Evolutionary conservation across 2,797 vertebrate genomes (phyloP).

Genomic region (Danio choprae): DNA sequence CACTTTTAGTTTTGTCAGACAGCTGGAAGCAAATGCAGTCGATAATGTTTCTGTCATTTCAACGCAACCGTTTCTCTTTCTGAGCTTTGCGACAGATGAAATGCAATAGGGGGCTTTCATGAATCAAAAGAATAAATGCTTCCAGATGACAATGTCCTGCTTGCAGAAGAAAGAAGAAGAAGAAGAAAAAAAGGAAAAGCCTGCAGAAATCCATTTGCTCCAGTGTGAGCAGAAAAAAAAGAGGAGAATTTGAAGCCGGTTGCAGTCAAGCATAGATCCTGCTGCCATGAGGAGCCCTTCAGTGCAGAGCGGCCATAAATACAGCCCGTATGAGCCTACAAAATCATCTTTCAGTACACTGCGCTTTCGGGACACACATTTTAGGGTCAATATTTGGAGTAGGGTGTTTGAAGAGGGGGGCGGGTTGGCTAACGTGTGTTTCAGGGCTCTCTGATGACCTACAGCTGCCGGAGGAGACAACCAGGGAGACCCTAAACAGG

Average conservation of each 20-base stretch:
- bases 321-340: slow-evolving; percentile 36
- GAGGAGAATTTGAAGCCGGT: slow-evolving; percentile 54
- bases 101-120: slow-evolving; percentile 77
- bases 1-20: slow-evolving; percentile 23
- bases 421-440: background rate
- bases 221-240: slow-evolving; percentile 61
- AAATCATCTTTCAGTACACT: slow-evolving; percentile 37
- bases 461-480: slow-evolving; percentile 19
- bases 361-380: background rate
- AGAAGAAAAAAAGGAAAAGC: slow-evolving; percentile 53
- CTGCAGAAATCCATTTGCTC: slow-evolving; percentile 68
- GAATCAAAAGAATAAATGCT: slow-evolving; percentile 81
- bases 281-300: slow-evolving; percentile 62
- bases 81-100: slow-evolving; percentile 76
- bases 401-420: slow-evolving; percentile 16
- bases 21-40: slow-evolving; percentile 35
- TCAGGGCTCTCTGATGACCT: slow-evolving; percentile 27
- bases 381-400: slow-evolving; percentile 43
- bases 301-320: slow-evolving; percentile 56
- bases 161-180: slow-evolving; percentile 29
- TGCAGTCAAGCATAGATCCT: slow-evolving; percentile 68
- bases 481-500: slow-evolving; percentile 19
- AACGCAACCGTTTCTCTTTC: slow-evolving; percentile 67
- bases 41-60: slow-evolving; percentile 63
- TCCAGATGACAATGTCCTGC: slow-evolving; percentile 81